Conservation (phyloP, 2,888 invertebrate genomes). For the Lycaena phlaeas region DNA sequence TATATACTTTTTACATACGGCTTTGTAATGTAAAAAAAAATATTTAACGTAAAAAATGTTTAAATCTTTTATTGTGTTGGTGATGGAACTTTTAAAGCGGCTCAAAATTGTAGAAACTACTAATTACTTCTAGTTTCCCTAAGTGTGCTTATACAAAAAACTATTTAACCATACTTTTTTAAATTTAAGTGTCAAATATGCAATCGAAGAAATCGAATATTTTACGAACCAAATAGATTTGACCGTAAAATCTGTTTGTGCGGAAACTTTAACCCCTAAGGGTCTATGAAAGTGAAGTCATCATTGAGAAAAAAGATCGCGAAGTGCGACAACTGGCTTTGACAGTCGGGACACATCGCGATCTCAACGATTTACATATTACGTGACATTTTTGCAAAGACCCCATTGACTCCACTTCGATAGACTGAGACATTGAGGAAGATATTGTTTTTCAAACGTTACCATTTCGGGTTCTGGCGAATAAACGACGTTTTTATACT, state of each 20-base stretch:
- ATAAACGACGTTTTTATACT: neutral
- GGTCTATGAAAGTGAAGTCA: constrained; percentile 43
- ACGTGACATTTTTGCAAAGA: constrained; percentile 67
- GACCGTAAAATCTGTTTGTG: constrained; percentile 20
- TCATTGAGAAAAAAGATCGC: constrained; percentile 56
- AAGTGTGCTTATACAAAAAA: too few relatives aligned
- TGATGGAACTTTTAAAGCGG: too few relatives aligned
- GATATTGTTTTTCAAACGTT: constrained; percentile 61
- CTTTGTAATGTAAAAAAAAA: too few relatives aligned
- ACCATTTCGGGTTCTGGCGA: constrained; percentile 24
- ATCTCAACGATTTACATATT: constrained; percentile 71
- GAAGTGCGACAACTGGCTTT: constrained; percentile 49
- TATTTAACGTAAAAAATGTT: too few relatives aligned
- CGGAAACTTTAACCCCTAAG: constrained; percentile 24
- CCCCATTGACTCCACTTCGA: constrained; percentile 60
- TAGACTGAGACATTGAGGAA: constrained; percentile 61
- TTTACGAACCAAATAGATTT: constrained; percentile 5
- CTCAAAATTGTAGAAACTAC: too few relatives aligned
- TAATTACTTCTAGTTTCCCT: too few relatives aligned
- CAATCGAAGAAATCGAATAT: constrained; percentile 7
- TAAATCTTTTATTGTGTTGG: too few relatives aligned
- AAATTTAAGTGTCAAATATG: too few relatives aligned
- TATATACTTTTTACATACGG: too few relatives aligned
- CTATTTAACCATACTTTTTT: too few relatives aligned
- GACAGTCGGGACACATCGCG: constrained; percentile 67